A percentile compares a stretch with the other conserved stretches of the same genome.
phyloP scores from a whole-genome alignment of 2,797 vertebrate genomes.

The Phalanger gymnotis region DNA sequence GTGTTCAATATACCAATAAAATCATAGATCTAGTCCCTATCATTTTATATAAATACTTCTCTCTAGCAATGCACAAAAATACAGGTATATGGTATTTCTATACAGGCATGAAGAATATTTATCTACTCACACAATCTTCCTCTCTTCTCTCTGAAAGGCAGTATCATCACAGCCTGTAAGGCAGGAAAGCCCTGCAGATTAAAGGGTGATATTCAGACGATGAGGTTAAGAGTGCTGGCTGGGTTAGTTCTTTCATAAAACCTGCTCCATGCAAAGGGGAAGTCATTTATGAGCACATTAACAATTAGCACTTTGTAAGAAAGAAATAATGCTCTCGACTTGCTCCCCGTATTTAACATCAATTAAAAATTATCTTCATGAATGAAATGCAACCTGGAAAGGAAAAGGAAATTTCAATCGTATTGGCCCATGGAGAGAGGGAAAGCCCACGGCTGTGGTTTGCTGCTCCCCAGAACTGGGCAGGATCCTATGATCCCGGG shows the following conservation, averaged over 20 bases:
- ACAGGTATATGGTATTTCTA: not conserved
- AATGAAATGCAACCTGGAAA: constrained; percentile 82
- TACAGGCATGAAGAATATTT: not conserved
- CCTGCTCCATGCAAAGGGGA: constrained; percentile 75
- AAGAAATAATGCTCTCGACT: constrained; percentile 81
- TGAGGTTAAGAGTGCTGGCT: constrained; percentile 81
- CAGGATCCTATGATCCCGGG: not conserved
- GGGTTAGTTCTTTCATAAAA: constrained; percentile 81
- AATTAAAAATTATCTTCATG: constrained; percentile 83
- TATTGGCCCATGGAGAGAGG: constrained; percentile 71
- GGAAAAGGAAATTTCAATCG: constrained; percentile 80
- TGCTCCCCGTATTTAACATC: constrained; percentile 82
- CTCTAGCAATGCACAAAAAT: not conserved
- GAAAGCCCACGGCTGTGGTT: constrained; percentile 21
- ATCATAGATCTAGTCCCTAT: not conserved
- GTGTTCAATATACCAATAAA: not conserved
- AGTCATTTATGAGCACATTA: constrained; percentile 82
- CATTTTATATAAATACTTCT: not conserved
- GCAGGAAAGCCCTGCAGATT: constrained; percentile 72
- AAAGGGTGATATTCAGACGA: constrained; percentile 79
- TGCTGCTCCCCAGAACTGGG: constrained; percentile 37
- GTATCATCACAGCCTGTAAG: constrained; percentile 64
- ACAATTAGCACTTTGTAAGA: constrained; percentile 82
- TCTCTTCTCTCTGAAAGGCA: constrained; percentile 62
- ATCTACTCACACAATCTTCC: constrained; percentile 46